Base-by-base conservation (phyloP, 2,888 invertebrate species). In the Dione vanillae region DNA sequence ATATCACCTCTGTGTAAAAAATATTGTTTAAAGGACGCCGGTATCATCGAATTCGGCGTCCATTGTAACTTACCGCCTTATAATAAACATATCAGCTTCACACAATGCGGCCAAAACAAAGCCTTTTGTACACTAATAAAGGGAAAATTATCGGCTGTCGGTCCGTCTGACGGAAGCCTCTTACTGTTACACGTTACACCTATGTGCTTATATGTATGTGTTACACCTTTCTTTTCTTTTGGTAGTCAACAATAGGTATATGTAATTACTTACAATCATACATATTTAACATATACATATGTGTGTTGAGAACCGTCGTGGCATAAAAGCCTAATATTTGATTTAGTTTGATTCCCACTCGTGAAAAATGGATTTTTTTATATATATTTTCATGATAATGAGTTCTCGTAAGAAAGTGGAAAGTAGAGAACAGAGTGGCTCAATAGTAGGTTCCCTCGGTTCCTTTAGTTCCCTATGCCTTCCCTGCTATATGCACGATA, bases 21-120 rank as follows among this genome's bases (percentile, higher is more conserved):
- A 51, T 14, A 14, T 19, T 65, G 12, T 64, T 49, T 19, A 67
- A 59, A 64, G 61, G 62, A 62, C 35, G 43, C 67, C 62, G 66
- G 35, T 68, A 72, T 70, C 66, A 69, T 64, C 65, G 68, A 43
- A 47, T 61, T 61, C 56, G 56, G 62, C 69, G 62, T 59, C 72
- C 76, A 78, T 77, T 79, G 67, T 61, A 37, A 71, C 76, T 75
- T 77, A 75, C 77, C 76, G 70, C 79, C 84, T 79, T 83, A 79
- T 86, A 88, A 89, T 87, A 87, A 85, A 85, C 86, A 84, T 87
- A 89, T 88, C 88, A 84, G 81, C 85, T 85, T 88, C 86, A 85
- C 76, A 75, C 81, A 83, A 86, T 84, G 78, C 64, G 73, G 77
- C 75, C 83, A 83, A 86, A 86, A 87, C 85, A 86, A 87, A 81